phyloP scores from a whole-genome alignment of 2,113 vertebrate species.

The Aptenodytes forsteri region DNA sequence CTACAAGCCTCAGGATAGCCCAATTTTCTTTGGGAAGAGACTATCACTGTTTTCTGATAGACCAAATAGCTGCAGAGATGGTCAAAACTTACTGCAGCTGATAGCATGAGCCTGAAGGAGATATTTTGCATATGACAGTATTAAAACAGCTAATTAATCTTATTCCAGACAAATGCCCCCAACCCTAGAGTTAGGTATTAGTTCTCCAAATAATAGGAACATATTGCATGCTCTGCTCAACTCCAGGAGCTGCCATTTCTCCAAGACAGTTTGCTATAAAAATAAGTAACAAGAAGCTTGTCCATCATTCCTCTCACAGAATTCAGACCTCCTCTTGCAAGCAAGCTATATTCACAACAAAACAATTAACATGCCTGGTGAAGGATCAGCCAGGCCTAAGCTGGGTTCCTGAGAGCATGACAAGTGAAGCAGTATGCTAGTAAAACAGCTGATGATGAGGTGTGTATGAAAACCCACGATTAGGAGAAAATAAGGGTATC shows the following conservation, averaged over 20 bases:
- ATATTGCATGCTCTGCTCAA: not conserved
- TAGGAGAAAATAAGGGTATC: not conserved
- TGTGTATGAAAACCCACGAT: not conserved
- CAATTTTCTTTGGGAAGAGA: not conserved
- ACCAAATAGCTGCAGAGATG: not conserved
- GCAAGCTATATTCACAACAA: not conserved
- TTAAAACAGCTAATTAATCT: not conserved
- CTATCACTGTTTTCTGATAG: not conserved
- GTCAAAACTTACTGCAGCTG: not conserved
- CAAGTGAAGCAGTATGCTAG: not conserved
- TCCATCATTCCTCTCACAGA: not conserved
- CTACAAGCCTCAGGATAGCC: not conserved
- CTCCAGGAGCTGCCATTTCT: not conserved
- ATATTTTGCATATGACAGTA: not conserved
- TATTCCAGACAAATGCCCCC: not conserved
- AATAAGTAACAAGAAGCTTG: not conserved
- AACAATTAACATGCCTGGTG: not conserved
- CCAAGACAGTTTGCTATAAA: not conserved
- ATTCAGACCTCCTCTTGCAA: not conserved
- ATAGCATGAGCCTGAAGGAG: not conserved
- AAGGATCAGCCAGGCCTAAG: not conserved
- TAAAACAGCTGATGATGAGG: not conserved
- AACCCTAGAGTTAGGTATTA: not conserved
- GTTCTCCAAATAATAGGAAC: not conserved
- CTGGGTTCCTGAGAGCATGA: not conserved